Conservation (phyloP, 1,140 invertebrate species). For the Bombus picipes region DNA sequence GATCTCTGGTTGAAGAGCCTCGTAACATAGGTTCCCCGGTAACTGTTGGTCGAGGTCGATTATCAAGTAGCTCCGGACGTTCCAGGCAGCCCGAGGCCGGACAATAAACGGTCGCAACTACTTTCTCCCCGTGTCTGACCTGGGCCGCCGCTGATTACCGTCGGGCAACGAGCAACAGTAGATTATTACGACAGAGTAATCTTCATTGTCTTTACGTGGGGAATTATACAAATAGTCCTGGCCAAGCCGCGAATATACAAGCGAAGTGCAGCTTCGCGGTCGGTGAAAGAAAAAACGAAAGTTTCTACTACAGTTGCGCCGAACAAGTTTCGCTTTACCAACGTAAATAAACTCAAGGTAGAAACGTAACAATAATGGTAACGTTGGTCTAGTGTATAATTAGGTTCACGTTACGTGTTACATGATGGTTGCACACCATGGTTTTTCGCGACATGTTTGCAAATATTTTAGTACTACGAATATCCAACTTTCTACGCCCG, state of each 20-base stretch:
- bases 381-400: constrained; percentile 4
- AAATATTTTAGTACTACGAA: background rate
- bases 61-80: constrained; percentile 39
- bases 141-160: constrained; percentile 25
- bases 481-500: background rate
- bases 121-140: constrained; percentile 30
- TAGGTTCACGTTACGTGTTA: background rate
- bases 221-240: constrained; percentile 15
- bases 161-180: background rate
- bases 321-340: background rate
- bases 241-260: background rate
- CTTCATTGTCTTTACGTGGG: constrained; percentile 34
- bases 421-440: background rate
- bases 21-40: background rate
- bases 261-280: constrained; percentile 9
- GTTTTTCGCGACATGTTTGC: background rate
- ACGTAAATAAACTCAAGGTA: background rate
- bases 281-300: background rate
- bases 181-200: constrained; percentile 42
- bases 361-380: background rate
- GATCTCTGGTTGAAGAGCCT: background rate
- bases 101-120: constrained; percentile 41
- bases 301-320: background rate
- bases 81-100: constrained; percentile 21
- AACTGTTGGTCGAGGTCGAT: constrained; percentile 32